phyloP scores from a whole-genome alignment of 1,140 invertebrate genomes.

The Pogonomyrmex barbatus region DNA sequence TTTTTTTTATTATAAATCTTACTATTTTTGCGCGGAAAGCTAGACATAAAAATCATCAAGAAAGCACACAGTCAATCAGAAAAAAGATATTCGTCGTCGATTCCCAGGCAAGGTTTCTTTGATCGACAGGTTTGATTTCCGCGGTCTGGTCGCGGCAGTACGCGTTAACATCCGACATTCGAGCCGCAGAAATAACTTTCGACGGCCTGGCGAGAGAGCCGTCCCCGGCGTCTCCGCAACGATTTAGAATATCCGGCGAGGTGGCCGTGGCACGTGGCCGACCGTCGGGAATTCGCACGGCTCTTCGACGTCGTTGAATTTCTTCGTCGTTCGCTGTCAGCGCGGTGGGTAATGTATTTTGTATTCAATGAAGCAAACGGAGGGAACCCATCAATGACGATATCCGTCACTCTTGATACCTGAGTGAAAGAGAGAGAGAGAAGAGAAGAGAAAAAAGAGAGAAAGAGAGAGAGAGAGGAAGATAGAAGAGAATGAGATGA shows the following conservation, averaged over 20 bases:
- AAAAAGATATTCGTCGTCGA: conserved; percentile 15
- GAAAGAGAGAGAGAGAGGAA: background rate
- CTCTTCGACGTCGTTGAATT: conserved; percentile 12
- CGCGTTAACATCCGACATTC: conserved; percentile 46
- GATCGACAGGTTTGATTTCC: conserved; percentile 62
- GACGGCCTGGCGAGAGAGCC: background rate
- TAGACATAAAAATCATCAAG: conserved; percentile 13
- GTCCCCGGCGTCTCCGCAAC: conserved; percentile 12
- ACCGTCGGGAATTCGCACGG: conserved; percentile 49
- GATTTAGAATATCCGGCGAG: conserved; percentile 53
- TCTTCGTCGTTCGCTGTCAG: conserved; percentile 5
- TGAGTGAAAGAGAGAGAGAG: background rate
- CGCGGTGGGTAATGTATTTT: conserved; percentile 59
- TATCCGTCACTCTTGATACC: background rate
- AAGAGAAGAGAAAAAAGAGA: background rate
- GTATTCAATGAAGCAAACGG: conserved; percentile 51
- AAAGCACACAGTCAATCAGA: conserved; percentile 1
- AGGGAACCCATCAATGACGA: background rate
- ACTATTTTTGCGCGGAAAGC: background rate
- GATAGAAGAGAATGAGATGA: background rate
- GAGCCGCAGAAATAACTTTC: conserved; percentile 48
- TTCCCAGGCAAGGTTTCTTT: conserved; percentile 3
- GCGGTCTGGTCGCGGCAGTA: conserved; percentile 30
- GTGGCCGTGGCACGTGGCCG: conserved; percentile 51
- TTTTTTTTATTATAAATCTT: background rate